Evolutionary conservation across 2,113 vertebrate genomes (phyloP).

Genomic region (Centrocercus urophasianus): DNA sequence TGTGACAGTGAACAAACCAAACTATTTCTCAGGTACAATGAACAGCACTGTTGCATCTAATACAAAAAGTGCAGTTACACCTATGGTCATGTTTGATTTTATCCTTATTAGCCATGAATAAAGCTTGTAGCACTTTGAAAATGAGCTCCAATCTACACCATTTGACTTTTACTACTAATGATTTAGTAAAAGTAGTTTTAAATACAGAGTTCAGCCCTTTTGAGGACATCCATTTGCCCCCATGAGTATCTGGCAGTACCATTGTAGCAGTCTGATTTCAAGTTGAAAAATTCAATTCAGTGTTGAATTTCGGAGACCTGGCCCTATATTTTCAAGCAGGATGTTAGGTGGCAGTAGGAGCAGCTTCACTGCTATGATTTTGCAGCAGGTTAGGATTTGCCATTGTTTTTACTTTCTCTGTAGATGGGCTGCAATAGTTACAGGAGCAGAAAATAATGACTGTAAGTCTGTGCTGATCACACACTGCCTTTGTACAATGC

Average conservation of each 20-base stretch:
- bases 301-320: not conserved
- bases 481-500: fast-evolving
- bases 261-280: not conserved
- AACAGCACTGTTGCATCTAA: not conserved
- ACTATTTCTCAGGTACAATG: not conserved
- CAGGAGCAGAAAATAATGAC: not conserved
- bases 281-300: not conserved
- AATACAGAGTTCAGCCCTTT: not conserved
- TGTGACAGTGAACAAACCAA: not conserved
- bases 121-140: not conserved
- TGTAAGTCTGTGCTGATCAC: not conserved
- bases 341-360: not conserved
- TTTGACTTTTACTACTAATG: not conserved
- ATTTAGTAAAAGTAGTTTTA: not conserved
- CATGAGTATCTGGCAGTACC: not conserved
- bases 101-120: not conserved
- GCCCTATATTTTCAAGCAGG: not conserved
- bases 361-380: not conserved
- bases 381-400: not conserved
- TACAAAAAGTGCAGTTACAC: not conserved
- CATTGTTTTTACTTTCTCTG: not conserved
- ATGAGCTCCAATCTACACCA: not conserved
- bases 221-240: not conserved
- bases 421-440: not conserved
- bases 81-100: not conserved